Base-by-base conservation (phyloP, 1,140 invertebrate species). In the Himalopsyche phryganea region DNA sequence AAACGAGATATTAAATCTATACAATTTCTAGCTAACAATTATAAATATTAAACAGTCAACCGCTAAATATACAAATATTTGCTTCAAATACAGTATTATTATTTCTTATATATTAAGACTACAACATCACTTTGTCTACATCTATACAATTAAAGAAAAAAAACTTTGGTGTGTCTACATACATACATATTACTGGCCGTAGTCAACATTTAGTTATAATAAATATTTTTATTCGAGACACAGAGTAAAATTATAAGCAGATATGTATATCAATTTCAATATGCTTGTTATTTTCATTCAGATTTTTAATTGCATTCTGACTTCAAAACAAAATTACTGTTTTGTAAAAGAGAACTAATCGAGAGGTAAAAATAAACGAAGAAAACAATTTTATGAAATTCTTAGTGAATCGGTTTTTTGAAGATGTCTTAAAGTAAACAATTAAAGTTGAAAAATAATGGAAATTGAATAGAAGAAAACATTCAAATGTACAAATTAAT, bases 21-120 rank as follows among this genome's bases (percentile, higher is more conserved):
- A 62, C 60, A 62, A 20, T 49, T n/a, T 62, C 54, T 53, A 58
- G 51, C 60, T 62, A 62, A 58, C 54, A 53, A 53, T 42, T 44
- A 62, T 58, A 53, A 56, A 61, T 62, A 58, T 53, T 20, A 52
- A 57, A 62, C 54, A 58, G 60, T 58, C 54, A 62, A 53, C 50
- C 46, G 23, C 54, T 62, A 62, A 62, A 61, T 56, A 57, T 51
- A 61, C 59, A 61, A 49, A 56, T 61, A 61, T 58, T 50, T 52
- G 47, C 59, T 42, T 56, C 47, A 57, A 61, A 53, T 60, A 53
- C 33, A 50, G 28, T 50, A 50, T 40, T 36, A 13, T 40, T n/a
- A 50, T 60, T 32, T 28, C 23, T 28, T 28, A 28, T 28, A 28
- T 11, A 40, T 5, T 40, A 40, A 40, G 10, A 6, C 59, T 61